Conservation (phyloP, 2,113 vertebrate species). For the Gadus macrocephalus region DNA sequence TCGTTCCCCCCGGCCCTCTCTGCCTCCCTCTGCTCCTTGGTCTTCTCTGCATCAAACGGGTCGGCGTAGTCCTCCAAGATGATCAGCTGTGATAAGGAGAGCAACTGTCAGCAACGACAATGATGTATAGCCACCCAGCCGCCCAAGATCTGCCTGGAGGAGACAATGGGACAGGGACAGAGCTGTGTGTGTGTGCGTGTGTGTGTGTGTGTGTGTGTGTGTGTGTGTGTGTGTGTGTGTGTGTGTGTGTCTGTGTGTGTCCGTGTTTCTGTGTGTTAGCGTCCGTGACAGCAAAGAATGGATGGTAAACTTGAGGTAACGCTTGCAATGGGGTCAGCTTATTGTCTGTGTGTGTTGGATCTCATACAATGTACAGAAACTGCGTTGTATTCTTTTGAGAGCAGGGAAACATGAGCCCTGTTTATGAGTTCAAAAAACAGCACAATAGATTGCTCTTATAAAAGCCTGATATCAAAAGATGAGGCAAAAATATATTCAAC, state of each 20-base stretch:
- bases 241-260: constrained; percentile 29
- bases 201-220: constrained; percentile 22
- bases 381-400: constrained; percentile 49
- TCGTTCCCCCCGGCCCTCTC: constrained; percentile 89
- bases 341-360: constrained; percentile 60
- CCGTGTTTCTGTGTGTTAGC: constrained; percentile 17
- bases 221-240: constrained; percentile 1
- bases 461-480: neutral
- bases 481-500: neutral
- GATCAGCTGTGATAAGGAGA: constrained; percentile 74
- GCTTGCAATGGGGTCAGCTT: constrained; percentile 53
- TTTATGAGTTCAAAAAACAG: constrained; percentile 44
- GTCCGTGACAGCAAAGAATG: constrained; percentile 44
- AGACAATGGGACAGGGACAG: constrained; percentile 8
- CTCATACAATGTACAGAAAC: constrained; percentile 47
- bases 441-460: constrained; percentile 39
- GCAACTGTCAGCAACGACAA: constrained; percentile 16
- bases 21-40: constrained; percentile 85
- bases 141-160: constrained; percentile 11
- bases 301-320: constrained; percentile 43
- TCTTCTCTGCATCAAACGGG: constrained; percentile 89
- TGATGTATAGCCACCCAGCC: constrained; percentile 10
- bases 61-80: constrained; percentile 94
- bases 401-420: constrained; percentile 46
- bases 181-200: constrained; percentile 12